phyloP scores from a whole-genome alignment of 2,888 invertebrate genomes.

The Metopia argyrocephala region DNA sequence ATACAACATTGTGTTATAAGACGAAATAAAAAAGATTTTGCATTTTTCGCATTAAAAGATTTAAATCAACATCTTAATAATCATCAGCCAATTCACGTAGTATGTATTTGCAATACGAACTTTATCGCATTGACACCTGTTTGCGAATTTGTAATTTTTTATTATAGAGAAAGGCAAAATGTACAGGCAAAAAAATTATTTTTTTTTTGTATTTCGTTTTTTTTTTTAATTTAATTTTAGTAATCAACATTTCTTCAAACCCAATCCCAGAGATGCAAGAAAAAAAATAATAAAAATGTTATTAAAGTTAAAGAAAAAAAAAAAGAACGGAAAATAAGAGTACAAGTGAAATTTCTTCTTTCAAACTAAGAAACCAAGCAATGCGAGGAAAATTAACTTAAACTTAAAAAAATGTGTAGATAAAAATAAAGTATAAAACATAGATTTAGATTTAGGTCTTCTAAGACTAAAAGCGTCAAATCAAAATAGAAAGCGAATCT shows the following conservation, averaged over 20 bases:
- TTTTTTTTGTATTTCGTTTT: not conserved
- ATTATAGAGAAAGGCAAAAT: constrained; percentile 35
- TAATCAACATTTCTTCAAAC: not conserved
- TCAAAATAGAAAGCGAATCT: not conserved
- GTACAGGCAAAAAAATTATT: not conserved
- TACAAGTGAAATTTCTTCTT: constrained; percentile 42
- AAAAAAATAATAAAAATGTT: not conserved
- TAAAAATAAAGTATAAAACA: not conserved
- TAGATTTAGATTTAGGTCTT: constrained; percentile 11
- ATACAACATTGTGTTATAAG: not conserved
- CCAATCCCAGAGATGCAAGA: not conserved
- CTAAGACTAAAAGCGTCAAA: constrained; percentile 12
- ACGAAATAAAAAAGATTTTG: not conserved
- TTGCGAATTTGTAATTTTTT: not conserved
- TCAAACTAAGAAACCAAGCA: not conserved
- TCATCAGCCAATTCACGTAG: not conserved
- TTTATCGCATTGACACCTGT: constrained; percentile 39
- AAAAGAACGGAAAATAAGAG: constrained; percentile 20
- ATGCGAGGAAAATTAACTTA: not conserved
- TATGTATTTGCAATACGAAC: not conserved
- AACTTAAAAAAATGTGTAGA: not conserved
- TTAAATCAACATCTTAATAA: constrained; percentile 1
- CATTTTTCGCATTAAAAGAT: not conserved
- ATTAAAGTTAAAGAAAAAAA: not conserved
- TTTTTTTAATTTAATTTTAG: not conserved